Conservation (phyloP, 2,888 invertebrate genomes). For the Acanthococcus lagerstroemiae region DNA sequence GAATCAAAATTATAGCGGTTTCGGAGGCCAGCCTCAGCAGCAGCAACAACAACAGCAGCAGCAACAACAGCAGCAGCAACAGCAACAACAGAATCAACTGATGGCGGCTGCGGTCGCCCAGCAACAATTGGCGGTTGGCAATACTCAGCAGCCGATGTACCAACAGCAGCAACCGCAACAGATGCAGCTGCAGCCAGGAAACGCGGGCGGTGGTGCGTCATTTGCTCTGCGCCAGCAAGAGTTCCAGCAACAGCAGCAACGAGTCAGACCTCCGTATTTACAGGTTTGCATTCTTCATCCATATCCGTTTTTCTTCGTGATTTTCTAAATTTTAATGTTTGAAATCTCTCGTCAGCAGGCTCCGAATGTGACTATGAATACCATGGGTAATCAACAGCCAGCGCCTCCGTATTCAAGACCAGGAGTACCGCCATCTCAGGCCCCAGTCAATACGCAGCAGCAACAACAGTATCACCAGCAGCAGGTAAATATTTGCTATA, state of each 20-base stretch:
- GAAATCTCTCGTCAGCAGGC: slow-evolving; percentile 47
- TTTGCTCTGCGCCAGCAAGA: slow-evolving; percentile 35
- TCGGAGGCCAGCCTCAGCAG: slow-evolving; percentile 43
- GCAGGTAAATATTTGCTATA: slow-evolving; percentile 2
- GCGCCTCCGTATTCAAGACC: slow-evolving; percentile 67
- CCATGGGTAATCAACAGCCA: slow-evolving; percentile 56
- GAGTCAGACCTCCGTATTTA: slow-evolving; percentile 38
- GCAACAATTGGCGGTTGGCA: slow-evolving; percentile 29
- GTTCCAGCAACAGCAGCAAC: slow-evolving; percentile 34
- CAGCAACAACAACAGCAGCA: slow-evolving; percentile 45
- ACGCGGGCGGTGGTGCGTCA: background rate
- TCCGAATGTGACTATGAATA: slow-evolving; percentile 77
- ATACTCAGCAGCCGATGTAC: slow-evolving; percentile 14
- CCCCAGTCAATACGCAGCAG: slow-evolving; percentile 39
- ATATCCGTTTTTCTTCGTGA: no score
- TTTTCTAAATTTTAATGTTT: no score
- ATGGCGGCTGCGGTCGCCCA: slow-evolving; percentile 36
- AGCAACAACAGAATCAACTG: slow-evolving; percentile 42
- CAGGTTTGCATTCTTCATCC: no score
- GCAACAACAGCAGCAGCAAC: slow-evolving; percentile 36
- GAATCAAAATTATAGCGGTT: slow-evolving; percentile 55
- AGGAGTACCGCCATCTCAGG: slow-evolving; percentile 66
- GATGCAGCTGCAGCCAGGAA: slow-evolving; percentile 16
- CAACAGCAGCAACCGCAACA: slow-evolving; percentile 19
- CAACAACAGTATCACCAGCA: slow-evolving; percentile 54